A percentile compares a stretch with the other conserved stretches of the same genome.
Evolutionary conservation across 2,113 vertebrate species (phyloP).

Genomic region (Ardeotis arabs): DNA sequence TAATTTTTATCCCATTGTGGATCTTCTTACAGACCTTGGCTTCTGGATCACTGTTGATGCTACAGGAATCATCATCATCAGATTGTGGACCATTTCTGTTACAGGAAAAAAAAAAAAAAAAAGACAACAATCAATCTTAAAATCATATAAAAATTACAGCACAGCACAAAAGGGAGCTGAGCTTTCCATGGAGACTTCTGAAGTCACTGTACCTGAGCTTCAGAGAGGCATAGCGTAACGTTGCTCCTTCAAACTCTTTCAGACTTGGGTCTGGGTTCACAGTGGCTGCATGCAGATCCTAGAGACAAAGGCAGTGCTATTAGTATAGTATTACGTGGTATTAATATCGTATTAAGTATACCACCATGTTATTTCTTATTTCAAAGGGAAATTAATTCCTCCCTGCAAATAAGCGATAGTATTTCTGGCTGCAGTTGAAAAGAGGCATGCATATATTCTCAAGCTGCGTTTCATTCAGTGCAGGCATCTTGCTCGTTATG

Average conservation of each 20-base stretch:
- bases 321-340: background rate
- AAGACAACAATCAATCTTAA: background rate
- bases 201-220: slow-evolving; percentile 86
- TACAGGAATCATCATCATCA: slow-evolving; percentile 92
- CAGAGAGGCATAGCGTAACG: slow-evolving; percentile 91
- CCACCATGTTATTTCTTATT: background rate
- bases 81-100: slow-evolving; percentile 83
- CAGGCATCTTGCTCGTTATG: slow-evolving; percentile 39
- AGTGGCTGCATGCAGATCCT: slow-evolving; percentile 93
- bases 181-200: background rate
- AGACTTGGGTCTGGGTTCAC: slow-evolving; percentile 93
- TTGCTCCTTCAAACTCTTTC: slow-evolving; percentile 94
- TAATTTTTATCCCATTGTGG: background rate
- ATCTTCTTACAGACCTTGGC: slow-evolving; percentile 84
- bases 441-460: slow-evolving; percentile 74
- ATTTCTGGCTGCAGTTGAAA: slow-evolving; percentile 49
- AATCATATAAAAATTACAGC: background rate
- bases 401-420: slow-evolving; percentile 66
- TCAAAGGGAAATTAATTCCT: slow-evolving; percentile 60
- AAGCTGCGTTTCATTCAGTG: slow-evolving; percentile 59
- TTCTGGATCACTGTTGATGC: slow-evolving; percentile 89
- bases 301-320: slow-evolving; percentile 47
- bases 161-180: background rate
- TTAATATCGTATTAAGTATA: background rate
- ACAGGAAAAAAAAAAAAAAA: background rate